Percentiles rank a stretch among this genome's conserved stretches.
Evolutionary conservation across 2,797 vertebrate genomes (phyloP).

Genomic region (Cossypha heuglini): DNA sequence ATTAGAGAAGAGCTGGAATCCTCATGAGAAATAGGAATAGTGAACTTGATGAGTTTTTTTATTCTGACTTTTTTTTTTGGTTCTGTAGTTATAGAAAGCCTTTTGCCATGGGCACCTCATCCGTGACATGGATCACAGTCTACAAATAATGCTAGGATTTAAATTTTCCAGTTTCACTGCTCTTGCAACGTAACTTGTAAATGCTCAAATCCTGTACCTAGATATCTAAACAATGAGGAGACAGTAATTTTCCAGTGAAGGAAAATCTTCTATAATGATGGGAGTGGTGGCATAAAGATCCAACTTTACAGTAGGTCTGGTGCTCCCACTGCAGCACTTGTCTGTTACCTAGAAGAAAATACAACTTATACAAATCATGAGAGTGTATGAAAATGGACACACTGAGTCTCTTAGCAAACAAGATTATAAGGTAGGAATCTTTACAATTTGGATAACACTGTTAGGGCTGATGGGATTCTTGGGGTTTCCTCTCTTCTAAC

Average conservation of each 20-base stretch:
- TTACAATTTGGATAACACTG: not conserved
- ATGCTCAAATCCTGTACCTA: not conserved
- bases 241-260: not conserved
- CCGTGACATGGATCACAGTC: not conserved
- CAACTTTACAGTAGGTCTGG: not conserved
- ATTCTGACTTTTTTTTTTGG: not conserved
- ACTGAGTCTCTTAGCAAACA: not conserved
- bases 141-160: not conserved
- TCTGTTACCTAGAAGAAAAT: not conserved
- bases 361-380: not conserved
- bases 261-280: not conserved
- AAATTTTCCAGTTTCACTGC: not conserved
- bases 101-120: not conserved
- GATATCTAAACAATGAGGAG: not conserved
- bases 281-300: not conserved
- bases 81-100: not conserved
- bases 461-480: not conserved
- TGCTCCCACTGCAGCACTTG: not conserved
- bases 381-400: not conserved
- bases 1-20: constrained; percentile 6
- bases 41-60: not conserved
- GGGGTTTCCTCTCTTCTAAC: not conserved
- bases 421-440: not conserved
- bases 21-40: not conserved
- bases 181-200: not conserved